These are phyloP conservation scores for Hapalemur alaotrensis DNA, from an alignment of 2,797 vertebrate species.

Conservation along the genomic window DNA sequence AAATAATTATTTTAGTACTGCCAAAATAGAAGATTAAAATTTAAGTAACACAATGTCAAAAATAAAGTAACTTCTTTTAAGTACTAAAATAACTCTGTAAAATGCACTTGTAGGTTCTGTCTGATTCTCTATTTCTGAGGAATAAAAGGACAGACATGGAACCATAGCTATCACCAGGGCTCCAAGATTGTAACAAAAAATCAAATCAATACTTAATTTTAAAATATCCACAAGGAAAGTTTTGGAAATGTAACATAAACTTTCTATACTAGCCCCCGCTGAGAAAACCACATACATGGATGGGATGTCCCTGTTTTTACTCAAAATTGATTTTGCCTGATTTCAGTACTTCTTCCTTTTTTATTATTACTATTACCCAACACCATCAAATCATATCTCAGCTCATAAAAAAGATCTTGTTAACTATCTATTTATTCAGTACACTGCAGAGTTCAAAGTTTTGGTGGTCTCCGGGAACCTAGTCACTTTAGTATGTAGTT, in stretches of 20 bases:
- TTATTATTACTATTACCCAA: background rate
- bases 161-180: background rate
- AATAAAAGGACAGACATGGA: conserved; percentile 52
- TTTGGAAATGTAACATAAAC: conserved; percentile 5
- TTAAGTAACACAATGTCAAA: conserved; percentile 43
- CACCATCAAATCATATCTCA: background rate
- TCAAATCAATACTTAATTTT: conserved; percentile 66
- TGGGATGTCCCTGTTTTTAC: background rate
- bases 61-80: conserved; percentile 17
- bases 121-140: conserved; percentile 72
- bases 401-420: background rate
- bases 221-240: conserved; percentile 45
- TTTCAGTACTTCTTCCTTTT: background rate
- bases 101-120: conserved; percentile 62
- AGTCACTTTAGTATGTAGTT: background rate
- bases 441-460: background rate
- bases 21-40: conserved; percentile 5
- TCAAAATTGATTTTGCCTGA: conserved; percentile 50
- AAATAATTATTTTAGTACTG: background rate
- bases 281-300: background rate
- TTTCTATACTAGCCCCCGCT: background rate
- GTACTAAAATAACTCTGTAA: conserved; percentile 43
- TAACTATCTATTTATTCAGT: background rate
- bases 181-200: conserved; percentile 1
- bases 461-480: background rate